Percentiles rank a stretch among this genome's conserved stretches.
These are phyloP conservation scores for Bugula neritina DNA, from an alignment of 2,888 invertebrate genomes.

Conservation along the genomic window DNA sequence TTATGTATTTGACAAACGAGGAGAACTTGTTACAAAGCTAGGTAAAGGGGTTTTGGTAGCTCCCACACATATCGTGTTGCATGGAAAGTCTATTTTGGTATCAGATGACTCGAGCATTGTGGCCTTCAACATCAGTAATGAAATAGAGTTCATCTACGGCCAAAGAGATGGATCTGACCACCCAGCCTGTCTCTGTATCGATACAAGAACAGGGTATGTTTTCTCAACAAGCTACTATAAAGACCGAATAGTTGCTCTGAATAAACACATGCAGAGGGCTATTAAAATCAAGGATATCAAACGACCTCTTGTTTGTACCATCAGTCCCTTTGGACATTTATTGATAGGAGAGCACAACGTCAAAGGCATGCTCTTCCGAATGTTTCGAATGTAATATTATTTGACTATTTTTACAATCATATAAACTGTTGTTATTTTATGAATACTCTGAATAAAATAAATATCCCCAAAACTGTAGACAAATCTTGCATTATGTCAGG, in stretches of 20 bases:
- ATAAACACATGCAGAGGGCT: conserved; percentile 5
- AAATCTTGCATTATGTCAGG: too few species aligned
- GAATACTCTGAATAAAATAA: too few species aligned
- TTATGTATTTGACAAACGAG: conserved; percentile 14
- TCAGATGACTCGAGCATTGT: conserved; percentile 24
- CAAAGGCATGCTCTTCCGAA: conserved; percentile 18
- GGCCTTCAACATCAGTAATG: conserved; percentile 18
- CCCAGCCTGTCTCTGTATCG: conserved; percentile 12
- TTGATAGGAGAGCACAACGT: conserved; percentile 3
- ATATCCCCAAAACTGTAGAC: too few species aligned
- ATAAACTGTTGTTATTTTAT: too few species aligned
- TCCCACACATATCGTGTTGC: conserved; percentile 10
- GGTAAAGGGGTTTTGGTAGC: conserved; percentile 20
- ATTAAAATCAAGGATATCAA: conserved; percentile 23
- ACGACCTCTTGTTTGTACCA: conserved; percentile 13
- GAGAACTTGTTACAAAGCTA: conserved; percentile 7
- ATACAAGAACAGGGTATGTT: conserved; percentile 8
- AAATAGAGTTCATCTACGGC: conserved; percentile 16
- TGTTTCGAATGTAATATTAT: conserved; percentile 21
- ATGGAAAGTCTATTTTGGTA: conserved; percentile 6
- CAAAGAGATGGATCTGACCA: conserved; percentile 16
- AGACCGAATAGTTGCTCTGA: conserved; percentile 15
- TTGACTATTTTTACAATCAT: background rate
- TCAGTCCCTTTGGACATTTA: conserved; percentile 23
- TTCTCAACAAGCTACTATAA: conserved; percentile 19